Evolutionary conservation across 2,113 vertebrate species (phyloP).

Genomic region (Sardina pilchardus): DNA sequence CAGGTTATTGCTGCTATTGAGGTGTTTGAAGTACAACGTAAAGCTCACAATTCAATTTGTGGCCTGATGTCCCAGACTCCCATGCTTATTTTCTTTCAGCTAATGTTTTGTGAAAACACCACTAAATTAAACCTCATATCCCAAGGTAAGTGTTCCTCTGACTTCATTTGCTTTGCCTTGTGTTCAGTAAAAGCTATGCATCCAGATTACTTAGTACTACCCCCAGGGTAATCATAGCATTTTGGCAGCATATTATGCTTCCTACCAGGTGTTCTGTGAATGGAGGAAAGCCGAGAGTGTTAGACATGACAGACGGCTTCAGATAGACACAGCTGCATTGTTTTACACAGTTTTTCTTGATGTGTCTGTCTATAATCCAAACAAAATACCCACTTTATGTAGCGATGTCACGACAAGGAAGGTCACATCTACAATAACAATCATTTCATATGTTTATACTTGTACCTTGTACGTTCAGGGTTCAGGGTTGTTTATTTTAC

Average conservation of each 20-base stretch:
- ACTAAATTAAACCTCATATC: neutral
- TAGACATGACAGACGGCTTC: neutral
- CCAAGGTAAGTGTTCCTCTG: neutral
- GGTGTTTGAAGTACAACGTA: neutral
- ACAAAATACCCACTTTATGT: neutral
- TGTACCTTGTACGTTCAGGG: neutral
- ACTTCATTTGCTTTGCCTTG: neutral
- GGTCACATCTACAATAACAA: neutral
- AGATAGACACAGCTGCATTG: neutral
- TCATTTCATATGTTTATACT: neutral
- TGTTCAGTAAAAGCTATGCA: neutral
- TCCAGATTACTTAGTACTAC: neutral
- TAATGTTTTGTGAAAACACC: neutral
- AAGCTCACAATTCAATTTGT: neutral
- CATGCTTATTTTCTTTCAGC: neutral
- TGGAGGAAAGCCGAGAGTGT: neutral
- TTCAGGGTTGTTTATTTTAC: no score
- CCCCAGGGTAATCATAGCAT: neutral
- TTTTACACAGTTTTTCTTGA: neutral
- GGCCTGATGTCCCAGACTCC: neutral
- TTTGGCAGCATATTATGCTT: neutral
- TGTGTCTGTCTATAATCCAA: neutral
- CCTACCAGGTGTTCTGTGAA: slow-evolving; percentile 8
- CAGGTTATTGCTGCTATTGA: neutral
- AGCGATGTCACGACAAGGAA: neutral